phyloP scores from a whole-genome alignment of 2,113 vertebrate genomes.

The Dascyllus trimaculatus region DNA sequence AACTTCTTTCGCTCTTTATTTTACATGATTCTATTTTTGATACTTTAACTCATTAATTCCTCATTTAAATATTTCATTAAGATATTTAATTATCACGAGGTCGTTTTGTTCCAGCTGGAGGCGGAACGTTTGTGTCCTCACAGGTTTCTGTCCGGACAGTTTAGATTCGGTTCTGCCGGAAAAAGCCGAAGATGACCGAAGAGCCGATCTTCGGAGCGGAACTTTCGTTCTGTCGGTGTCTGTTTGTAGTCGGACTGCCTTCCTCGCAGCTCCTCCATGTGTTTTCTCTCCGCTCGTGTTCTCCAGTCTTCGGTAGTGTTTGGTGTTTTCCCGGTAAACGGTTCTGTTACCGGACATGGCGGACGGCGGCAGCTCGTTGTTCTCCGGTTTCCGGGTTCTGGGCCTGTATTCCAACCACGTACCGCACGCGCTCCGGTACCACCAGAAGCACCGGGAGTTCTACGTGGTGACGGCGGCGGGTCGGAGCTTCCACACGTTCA shows the following conservation, averaged over 20 bases:
- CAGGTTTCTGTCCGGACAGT: too few species aligned
- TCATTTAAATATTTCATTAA: too few species aligned
- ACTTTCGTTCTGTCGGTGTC: background rate
- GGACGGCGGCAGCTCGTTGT: constrained; percentile 76
- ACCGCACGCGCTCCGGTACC: constrained; percentile 92
- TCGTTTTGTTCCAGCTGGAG: too few species aligned
- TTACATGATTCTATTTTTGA: too few species aligned
- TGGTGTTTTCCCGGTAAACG: background rate
- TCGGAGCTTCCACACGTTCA: constrained; percentile 92
- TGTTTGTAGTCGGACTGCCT: constrained; percentile 44
- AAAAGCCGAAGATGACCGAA: too few species aligned
- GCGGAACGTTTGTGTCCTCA: too few species aligned
- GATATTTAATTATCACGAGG: too few species aligned
- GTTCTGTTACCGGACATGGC: constrained; percentile 38
- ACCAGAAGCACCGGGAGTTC: constrained; percentile 92
- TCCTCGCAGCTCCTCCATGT: background rate
- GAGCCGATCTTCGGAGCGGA: constrained; percentile 21
- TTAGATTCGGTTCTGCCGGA: too few species aligned
- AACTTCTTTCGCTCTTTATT: too few species aligned
- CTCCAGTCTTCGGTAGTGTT: background rate
- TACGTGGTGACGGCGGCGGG: constrained; percentile 90
- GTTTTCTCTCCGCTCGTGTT: background rate
- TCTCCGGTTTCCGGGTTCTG: constrained; percentile 90
- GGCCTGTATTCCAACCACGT: constrained; percentile 91
- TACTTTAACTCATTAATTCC: too few species aligned